phyloP scores from a whole-genome alignment of 2,113 vertebrate species.

The Crypturellus undulatus region DNA sequence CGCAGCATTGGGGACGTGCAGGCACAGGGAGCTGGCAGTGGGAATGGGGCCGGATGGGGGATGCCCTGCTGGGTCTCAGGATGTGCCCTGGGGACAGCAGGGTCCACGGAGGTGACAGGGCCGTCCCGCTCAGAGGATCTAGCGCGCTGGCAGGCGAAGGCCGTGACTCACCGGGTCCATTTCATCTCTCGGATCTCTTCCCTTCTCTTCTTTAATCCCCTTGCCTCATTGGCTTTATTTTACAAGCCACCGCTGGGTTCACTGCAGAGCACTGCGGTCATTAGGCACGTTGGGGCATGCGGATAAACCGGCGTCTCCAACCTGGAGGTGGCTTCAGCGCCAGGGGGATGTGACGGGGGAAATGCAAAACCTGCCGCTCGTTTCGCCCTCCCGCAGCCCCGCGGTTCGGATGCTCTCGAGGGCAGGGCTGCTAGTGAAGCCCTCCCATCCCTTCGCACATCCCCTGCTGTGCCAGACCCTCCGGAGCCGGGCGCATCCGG shows the following conservation, averaged over 20 bases:
- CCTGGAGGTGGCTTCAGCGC: background rate
- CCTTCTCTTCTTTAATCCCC: background rate
- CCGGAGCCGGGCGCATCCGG: fast-evolving
- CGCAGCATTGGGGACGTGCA: background rate
- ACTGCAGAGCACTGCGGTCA: conserved; percentile 31
- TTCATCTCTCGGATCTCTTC: background rate
- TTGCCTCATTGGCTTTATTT: conserved; percentile 41
- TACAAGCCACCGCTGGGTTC: conserved; percentile 11
- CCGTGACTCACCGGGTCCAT: background rate
- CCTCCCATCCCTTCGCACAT: background rate
- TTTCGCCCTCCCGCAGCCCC: background rate
- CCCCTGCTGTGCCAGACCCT: background rate
- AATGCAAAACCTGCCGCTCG: fast-evolving
- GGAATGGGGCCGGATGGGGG: fast-evolving
- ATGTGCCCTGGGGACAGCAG: background rate
- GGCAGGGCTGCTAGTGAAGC: background rate
- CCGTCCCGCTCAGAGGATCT: background rate
- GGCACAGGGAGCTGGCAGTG: background rate
- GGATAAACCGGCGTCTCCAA: background rate
- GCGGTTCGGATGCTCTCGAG: no score
- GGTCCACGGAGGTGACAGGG: background rate
- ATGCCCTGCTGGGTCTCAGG: background rate
- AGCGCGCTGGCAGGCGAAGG: fast-evolving
- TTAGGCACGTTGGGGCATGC: conserved; percentile 45
- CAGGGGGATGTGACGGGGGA: background rate